Base-by-base conservation (phyloP, 2,888 invertebrate genomes). In the Phengaris arion region DNA sequence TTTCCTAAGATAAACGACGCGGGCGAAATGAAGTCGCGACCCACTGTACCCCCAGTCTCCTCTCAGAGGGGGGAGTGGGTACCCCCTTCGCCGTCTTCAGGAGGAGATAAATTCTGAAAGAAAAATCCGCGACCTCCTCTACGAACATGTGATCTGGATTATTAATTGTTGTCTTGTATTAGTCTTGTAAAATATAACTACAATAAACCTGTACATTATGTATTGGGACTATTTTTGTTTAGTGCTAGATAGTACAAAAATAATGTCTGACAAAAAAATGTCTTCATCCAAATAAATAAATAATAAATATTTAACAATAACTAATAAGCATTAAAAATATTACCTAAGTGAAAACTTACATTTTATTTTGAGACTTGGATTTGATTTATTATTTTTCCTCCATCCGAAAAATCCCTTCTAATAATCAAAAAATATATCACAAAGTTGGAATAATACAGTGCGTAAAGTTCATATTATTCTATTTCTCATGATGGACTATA, bases 11-110 rank as follows among this genome's bases (percentile, higher is more conserved):
- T 95, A 95, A 95, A 95, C 95, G 95, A 94, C 94, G 94, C 93
- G 94, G 94, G 94, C 95, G 95, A 95, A 95, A 95, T 95, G 95
- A 95, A 95, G 95, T 95, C 95, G 94, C 94, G 87, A 91, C 93
- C 89, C 86, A 85, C 83, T 80, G 80, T 83, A 81, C 81, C 82
- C 83, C 80, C 82, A 79, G 78, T 78, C 83, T 80, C 69, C 69
- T 69, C 9, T 48, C 0, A 12, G 64, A 45, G 64, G 64, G 35
- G 64, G 64, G 64, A 45, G 35, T 48, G 46, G n/a, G 48, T 48
- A 13, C 72, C 54, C 22, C 77, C 84, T 84, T 83, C 85, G 84
- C 87, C 89, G 88, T 86, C 86, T 85, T 83, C 87, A 86, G 87
- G 85, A 86, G 87, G 83, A 90, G 89, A 93, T 93, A 93, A 93